Evolutionary conservation across 2,888 invertebrate species (phyloP).

Genomic region (Polydesmus complanatus): DNA sequence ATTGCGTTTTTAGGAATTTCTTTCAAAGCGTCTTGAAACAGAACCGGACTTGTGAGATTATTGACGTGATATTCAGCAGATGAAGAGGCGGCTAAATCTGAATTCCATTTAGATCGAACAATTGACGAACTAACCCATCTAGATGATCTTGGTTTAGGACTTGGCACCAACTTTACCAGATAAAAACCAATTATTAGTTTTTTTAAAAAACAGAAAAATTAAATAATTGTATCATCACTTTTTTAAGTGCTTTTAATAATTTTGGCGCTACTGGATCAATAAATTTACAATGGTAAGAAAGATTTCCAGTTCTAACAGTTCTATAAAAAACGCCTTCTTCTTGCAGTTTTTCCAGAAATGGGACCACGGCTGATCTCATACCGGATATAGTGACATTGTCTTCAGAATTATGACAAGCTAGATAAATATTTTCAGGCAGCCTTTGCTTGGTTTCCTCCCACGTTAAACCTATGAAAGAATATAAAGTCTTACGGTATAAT

Average conservation of each 20-base stretch:
- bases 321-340: conserved; percentile 25
- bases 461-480: conserved; percentile 21
- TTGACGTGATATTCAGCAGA: conserved; percentile 38
- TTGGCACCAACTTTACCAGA: conserved; percentile 36
- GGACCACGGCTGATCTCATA: conserved; percentile 24
- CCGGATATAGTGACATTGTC: conserved; percentile 41
- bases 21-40: conserved; percentile 45
- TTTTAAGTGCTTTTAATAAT: conserved; percentile 22
- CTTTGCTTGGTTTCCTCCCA: conserved; percentile 28
- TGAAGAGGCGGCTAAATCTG: conserved; percentile 31
- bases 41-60: conserved; percentile 42
- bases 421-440: conserved; percentile 29
- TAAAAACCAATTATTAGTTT: not conserved
- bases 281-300: conserved; percentile 31
- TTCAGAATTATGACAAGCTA: conserved; percentile 39
- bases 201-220: not conserved
- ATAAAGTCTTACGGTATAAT: too few species aligned
- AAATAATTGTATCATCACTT: conserved; percentile 7
- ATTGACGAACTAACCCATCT: conserved; percentile 39
- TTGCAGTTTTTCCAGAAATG: conserved; percentile 12
- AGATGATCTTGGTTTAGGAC: conserved; percentile 30
- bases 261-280: conserved; percentile 26
- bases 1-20: conserved; percentile 37
- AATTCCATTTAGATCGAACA: conserved; percentile 34
- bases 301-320: conserved; percentile 28